Evolutionary conservation across 2,113 vertebrate species (phyloP).

Genomic region (Gadus chalcogrammus): DNA sequence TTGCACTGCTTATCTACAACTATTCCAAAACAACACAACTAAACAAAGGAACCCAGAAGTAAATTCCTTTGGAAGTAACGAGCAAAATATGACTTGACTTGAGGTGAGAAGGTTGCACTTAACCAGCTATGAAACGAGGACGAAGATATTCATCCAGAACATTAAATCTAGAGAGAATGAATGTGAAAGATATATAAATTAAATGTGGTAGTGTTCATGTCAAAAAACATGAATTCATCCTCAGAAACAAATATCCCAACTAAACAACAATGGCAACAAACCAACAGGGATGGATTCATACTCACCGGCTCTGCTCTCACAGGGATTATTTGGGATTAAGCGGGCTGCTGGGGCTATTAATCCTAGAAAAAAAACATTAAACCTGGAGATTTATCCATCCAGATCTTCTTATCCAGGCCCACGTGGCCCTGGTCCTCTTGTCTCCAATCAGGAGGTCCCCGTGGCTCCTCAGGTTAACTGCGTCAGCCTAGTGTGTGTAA

Average conservation of each 20-base stretch:
- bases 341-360: slow-evolving; percentile 56
- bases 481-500: slow-evolving; percentile 6
- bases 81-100: too few species aligned
- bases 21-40: not conserved
- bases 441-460: slow-evolving; percentile 37
- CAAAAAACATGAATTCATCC: too few species aligned
- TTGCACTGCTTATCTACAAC: too few species aligned
- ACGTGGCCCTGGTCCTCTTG: slow-evolving; percentile 32
- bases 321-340: slow-evolving; percentile 67
- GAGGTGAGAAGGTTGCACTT: too few species aligned
- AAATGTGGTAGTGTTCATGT: not conserved
- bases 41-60: not conserved
- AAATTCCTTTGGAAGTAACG: not conserved
- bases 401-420: slow-evolving; percentile 39
- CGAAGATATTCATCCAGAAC: too few species aligned
- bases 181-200: not conserved
- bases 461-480: slow-evolving; percentile 11
- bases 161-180: not conserved
- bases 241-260: too few species aligned
- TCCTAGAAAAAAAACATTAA: slow-evolving; percentile 62
- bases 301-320: slow-evolving; percentile 9
- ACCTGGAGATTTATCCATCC: slow-evolving; percentile 53
- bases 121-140: too few species aligned
- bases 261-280: slow-evolving; percentile 4
- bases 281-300: not conserved